Base-by-base conservation (phyloP, 2,888 invertebrate species). In the Euzetes globulus region DNA sequence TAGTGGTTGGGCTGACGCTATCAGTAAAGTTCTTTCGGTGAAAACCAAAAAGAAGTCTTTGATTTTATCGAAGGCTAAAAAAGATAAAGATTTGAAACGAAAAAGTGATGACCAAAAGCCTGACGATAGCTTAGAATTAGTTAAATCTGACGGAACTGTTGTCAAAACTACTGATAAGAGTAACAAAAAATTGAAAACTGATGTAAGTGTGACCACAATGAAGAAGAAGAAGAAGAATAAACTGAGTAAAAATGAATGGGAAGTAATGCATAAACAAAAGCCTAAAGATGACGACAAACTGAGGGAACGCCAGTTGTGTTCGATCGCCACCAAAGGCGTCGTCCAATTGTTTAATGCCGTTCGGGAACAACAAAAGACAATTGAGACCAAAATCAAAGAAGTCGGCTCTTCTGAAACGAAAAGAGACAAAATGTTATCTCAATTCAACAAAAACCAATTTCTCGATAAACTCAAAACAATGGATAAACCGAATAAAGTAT, bases 301-400 rank as follows among this genome's bases (percentile, higher is more conserved):
- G 72, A 22, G 33, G 25, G 76, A 76, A 72, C 33, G 70, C 11
- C 41, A 15, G 27, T 19, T 76, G 58, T 33, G 47, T 27, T 41
- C 72, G 9, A 72, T 76, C 29, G 76, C 76, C 33, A 76, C 76
- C n/a, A 75, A 75, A 74, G 95, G 94, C 80, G 93, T 94, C 0
- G 93, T 95, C 0, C 94, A 94, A 81, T 84, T 95, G 77, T 95
- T 94, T 80, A 95, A 95, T 86, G 91, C 92, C 45, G 94, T 95
- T 0, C 88, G 88, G 80, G 87, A 89, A 79, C 94, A 94, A 82
- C 94, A 94, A 82, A 90, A 88, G 81, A 87, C 88, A 73, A 84
- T 94, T 71, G 87, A 88, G 63, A 86, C 86, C 75, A 88, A 91
- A 82, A 82, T 93, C 72, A 84, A 87, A 72, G 86, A 88, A 22